Percentiles rank a stretch among this genome's conserved stretches.
Evolutionary conservation across 2,797 vertebrate species (phyloP).

Genomic region (Australoheros facetus): DNA sequence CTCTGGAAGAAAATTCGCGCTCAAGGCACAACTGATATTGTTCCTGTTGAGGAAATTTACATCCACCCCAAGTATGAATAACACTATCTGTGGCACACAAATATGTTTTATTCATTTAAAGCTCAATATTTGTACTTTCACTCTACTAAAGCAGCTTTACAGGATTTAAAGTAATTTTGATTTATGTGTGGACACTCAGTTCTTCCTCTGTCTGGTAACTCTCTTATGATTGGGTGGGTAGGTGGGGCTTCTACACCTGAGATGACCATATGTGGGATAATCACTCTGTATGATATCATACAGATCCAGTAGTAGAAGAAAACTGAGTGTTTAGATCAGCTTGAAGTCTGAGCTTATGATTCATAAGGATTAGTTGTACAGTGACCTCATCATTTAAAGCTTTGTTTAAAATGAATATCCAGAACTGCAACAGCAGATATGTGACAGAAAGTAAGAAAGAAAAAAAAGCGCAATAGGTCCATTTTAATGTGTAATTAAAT

Average conservation of each 20-base stretch:
- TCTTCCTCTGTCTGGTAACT: background rate
- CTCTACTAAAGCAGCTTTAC: background rate
- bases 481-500: background rate
- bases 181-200: background rate
- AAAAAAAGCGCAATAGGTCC: background rate
- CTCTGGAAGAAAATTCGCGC: slow-evolving; percentile 67
- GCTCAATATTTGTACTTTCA: background rate
- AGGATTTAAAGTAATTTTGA: background rate
- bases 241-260: background rate
- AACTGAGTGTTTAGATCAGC: background rate
- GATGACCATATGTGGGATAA: background rate
- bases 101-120: rapidly evolving
- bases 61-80: slow-evolving; percentile 79
- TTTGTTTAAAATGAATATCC: background rate
- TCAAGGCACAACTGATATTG: slow-evolving; percentile 60
- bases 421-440: background rate
- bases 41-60: slow-evolving; percentile 70
- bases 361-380: background rate
- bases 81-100: background rate
- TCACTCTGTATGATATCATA: background rate
- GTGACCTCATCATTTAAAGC: no score
- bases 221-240: background rate
- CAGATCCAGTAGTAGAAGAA: background rate
- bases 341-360: background rate
- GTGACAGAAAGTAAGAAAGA: background rate